Evolutionary conservation across 2,888 invertebrate species (phyloP).

Genomic region (Sceliomorpha sp.): DNA sequence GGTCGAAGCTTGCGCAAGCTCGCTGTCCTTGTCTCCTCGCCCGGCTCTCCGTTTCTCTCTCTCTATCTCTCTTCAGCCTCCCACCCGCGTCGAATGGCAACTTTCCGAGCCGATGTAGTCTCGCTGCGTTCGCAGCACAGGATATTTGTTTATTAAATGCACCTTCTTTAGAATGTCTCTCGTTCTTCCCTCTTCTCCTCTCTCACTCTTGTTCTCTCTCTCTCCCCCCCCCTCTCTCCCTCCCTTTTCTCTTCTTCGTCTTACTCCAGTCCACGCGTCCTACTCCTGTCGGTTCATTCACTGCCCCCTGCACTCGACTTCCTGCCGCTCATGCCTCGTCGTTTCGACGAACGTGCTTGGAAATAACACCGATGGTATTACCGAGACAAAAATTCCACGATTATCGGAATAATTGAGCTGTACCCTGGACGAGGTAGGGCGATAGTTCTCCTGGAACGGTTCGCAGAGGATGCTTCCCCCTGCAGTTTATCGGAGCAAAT

Average conservation of each 20-base stretch:
- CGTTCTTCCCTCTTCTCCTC: slow-evolving; percentile 25
- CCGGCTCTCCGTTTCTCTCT: slow-evolving; percentile 46
- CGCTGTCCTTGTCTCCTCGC: slow-evolving; percentile 57
- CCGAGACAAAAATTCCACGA: too few relatives aligned
- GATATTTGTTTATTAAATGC: slow-evolving; percentile 60
- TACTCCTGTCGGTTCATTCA: slow-evolving; percentile 13
- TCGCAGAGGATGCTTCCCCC: too few relatives aligned
- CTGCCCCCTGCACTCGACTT: not conserved
- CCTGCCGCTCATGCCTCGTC: too few relatives aligned
- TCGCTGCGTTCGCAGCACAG: slow-evolving; percentile 18
- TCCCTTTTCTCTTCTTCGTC: slow-evolving; percentile 16
- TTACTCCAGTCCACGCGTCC: slow-evolving; percentile 13
- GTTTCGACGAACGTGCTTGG: too few relatives aligned
- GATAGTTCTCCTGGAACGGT: too few relatives aligned
- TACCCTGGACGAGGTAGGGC: too few relatives aligned
- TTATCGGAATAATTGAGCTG: too few relatives aligned
- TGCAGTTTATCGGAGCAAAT: too few relatives aligned
- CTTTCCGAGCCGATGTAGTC: slow-evolving; percentile 30
- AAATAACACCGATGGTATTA: too few relatives aligned
- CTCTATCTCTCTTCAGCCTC: slow-evolving; percentile 57
- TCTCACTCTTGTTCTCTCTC: slow-evolving; percentile 12
- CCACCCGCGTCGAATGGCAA: slow-evolving; percentile 16
- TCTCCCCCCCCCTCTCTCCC: slow-evolving; percentile 4
- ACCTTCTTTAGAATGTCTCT: slow-evolving; percentile 28
- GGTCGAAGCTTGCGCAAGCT: slow-evolving; percentile 78